These are phyloP conservation scores for Hypocryptadius cinnamomeus DNA, from an alignment of 2,113 vertebrate species.

Conservation along the genomic window DNA sequence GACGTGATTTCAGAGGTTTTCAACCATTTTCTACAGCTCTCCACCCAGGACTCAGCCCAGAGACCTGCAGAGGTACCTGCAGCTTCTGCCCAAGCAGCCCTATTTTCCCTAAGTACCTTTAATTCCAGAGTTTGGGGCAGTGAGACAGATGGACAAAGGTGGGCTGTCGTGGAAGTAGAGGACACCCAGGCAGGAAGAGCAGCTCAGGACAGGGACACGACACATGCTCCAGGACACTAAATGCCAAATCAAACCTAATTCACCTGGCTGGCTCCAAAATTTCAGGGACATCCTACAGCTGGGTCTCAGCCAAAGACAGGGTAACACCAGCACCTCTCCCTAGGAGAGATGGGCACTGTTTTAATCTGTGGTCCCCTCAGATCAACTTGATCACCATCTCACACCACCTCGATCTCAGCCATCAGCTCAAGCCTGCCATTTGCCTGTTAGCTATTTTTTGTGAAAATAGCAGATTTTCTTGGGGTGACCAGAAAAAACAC, in stretches of 20 bases:
- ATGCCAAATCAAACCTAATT: neutral
- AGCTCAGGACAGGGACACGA: neutral
- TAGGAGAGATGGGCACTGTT: neutral
- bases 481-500: neutral
- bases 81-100: neutral
- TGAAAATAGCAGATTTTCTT: neutral
- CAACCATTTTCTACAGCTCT: neutral
- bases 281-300: neutral
- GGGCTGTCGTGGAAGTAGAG: neutral
- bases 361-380: neutral
- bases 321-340: neutral
- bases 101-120: neutral
- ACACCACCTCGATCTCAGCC: neutral
- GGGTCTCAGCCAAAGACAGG: neutral
- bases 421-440: neutral
- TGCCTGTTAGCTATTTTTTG: neutral
- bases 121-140: neutral
- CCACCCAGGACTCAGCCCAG: neutral
- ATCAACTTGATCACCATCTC: neutral
- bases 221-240: neutral
- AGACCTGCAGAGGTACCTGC: neutral
- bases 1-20: neutral
- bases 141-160: neutral
- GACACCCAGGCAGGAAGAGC: neutral
- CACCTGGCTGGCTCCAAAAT: neutral